Conservation (phyloP, 2,888 invertebrate genomes). For the Perizoma affinitatum region DNA sequence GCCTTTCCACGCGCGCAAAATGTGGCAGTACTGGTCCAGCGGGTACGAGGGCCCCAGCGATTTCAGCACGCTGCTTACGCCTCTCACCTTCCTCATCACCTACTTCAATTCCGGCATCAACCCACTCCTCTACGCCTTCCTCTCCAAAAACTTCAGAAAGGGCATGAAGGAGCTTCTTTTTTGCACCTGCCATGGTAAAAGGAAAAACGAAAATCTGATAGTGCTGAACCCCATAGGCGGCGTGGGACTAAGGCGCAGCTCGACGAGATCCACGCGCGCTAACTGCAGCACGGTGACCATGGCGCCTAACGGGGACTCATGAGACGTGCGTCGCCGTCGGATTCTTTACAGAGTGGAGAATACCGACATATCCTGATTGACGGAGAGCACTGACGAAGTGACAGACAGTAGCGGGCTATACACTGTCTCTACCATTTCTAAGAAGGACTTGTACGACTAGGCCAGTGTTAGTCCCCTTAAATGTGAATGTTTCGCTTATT, state of each 20-base stretch:
- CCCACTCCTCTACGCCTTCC: constrained; percentile 94
- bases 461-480: constrained; percentile 35
- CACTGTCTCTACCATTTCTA: constrained; percentile 71
- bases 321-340: constrained; percentile 73
- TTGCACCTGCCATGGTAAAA: constrained; percentile 79
- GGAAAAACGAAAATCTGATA: constrained; percentile 73
- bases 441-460: constrained; percentile 69
- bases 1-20: constrained; percentile 94
- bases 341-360: constrained; percentile 73
- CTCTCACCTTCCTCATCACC: constrained; percentile 93
- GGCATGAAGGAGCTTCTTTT: constrained; percentile 92
- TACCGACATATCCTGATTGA: constrained; percentile 79
- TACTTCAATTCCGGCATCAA: constrained; percentile 96
- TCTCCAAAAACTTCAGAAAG: constrained; percentile 91
- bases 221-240: constrained; percentile 75
- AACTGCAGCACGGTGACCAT: constrained; percentile 83
- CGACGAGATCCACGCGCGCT: constrained; percentile 80
- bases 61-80: constrained; percentile 91
- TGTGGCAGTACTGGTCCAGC: constrained; percentile 93
- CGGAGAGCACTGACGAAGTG: constrained; percentile 78
- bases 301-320: constrained; percentile 79
- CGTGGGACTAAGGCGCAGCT: constrained; percentile 71
- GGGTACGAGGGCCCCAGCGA: constrained; percentile 88
- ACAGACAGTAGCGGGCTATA: constrained; percentile 76
- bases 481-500: no score